phyloP scores from a whole-genome alignment of 2,113 vertebrate species.

The Misgurnus mizolepis region DNA sequence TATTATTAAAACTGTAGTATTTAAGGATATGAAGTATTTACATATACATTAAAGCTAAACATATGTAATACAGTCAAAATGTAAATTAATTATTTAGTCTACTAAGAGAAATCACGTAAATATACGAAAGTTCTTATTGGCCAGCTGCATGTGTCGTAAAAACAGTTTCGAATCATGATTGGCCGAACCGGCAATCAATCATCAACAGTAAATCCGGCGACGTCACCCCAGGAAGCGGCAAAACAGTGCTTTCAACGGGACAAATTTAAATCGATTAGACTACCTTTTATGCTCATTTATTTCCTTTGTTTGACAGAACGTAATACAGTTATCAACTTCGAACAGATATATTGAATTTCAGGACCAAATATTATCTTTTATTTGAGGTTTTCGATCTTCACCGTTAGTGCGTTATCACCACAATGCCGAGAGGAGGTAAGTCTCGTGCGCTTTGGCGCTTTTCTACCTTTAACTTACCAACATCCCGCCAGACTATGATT shows the following conservation, averaged over 20 bases:
- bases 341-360: background rate
- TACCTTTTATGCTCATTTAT: background rate
- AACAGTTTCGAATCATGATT: constrained; percentile 23
- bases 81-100: too few species aligned
- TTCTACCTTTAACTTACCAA: background rate
- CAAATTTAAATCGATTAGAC: background rate
- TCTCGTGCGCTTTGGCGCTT: background rate
- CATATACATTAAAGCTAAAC: too few species aligned
- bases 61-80: too few species aligned
- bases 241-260: background rate
- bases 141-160: background rate
- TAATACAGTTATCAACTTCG: background rate
- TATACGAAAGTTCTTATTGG: background rate
- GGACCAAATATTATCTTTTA: background rate
- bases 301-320: background rate
- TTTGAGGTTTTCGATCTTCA: background rate
- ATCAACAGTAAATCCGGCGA: background rate
- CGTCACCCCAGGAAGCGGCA: constrained; percentile 41
- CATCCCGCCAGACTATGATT: background rate
- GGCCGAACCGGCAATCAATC: background rate
- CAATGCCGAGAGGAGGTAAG: constrained; percentile 77
- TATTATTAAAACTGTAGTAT: too few species aligned
- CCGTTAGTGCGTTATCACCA: constrained; percentile 46
- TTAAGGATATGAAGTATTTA: too few species aligned
- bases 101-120: too few species aligned